Evolutionary conservation across 1,140 invertebrate genomes (phyloP).

Genomic region (Ostrea denselamellosa): DNA sequence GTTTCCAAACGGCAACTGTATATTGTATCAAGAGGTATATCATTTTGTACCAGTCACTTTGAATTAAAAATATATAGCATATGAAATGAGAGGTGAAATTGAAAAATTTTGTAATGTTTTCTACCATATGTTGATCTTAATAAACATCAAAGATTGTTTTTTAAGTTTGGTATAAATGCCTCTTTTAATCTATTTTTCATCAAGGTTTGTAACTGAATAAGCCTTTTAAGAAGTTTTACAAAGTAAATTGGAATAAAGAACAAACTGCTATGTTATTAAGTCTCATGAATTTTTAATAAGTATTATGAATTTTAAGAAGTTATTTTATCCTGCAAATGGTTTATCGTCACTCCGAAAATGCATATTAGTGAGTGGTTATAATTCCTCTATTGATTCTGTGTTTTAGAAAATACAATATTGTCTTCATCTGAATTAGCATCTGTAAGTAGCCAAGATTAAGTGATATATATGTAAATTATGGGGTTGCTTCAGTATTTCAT

Average conservation of each 20-base stretch:
- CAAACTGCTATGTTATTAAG: background rate
- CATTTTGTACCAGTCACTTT: background rate
- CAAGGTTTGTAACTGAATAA: background rate
- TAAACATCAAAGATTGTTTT: conserved; percentile 30
- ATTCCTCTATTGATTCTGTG: background rate
- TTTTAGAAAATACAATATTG: background rate
- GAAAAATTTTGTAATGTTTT: conserved; percentile 24
- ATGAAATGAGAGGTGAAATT: conserved; percentile 10
- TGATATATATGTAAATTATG: too few species aligned
- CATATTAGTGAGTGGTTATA: background rate
- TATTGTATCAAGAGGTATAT: background rate
- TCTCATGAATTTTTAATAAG: conserved; percentile 2
- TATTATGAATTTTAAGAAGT: conserved; percentile 29
- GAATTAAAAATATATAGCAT: conserved; percentile 22
- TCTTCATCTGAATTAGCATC: background rate
- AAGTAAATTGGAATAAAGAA: conserved; percentile 11
- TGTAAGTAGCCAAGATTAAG: background rate
- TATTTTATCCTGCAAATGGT: background rate
- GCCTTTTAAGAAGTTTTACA: background rate
- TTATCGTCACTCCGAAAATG: background rate
- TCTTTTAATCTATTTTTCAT: conserved; percentile 35
- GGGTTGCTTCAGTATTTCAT: too few species aligned
- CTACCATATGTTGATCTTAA: conserved; percentile 19
- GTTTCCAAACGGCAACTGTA: background rate
- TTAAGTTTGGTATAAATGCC: background rate